These are phyloP conservation scores for Erebia palarica DNA, from an alignment of 2,888 invertebrate species.

Conservation along the genomic window DNA sequence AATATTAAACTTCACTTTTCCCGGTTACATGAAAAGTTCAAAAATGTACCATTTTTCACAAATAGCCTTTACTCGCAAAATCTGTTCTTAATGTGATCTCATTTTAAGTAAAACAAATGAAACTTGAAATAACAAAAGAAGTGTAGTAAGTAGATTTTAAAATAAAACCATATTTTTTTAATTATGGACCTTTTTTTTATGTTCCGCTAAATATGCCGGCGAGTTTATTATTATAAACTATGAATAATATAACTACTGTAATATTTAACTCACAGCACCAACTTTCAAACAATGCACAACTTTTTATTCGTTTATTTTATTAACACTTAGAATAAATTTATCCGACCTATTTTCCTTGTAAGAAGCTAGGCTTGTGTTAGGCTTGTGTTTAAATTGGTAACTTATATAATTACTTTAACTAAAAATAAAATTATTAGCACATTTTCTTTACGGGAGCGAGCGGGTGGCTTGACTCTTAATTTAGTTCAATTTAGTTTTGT, in stretches of 20 bases:
- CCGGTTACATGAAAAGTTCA: no score
- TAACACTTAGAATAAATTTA: conserved; percentile 7
- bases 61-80: no score
- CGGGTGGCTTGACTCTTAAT: background rate
- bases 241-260: conserved; percentile 22
- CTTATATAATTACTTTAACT: background rate
- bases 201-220: no score
- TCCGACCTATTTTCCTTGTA: background rate
- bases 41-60: no score
- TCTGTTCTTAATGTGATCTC: no score
- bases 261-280: conserved; percentile 47
- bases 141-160: no score
- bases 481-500: conserved; percentile 4
- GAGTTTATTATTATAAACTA: conserved; percentile 27
- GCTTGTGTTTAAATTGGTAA: background rate
- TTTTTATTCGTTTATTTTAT: conserved; percentile 24
- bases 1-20: no score
- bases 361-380: background rate
- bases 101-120: no score
- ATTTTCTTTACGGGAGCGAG: background rate
- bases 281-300: conserved; percentile 41
- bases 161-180: no score
- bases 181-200: no score
- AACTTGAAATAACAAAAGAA: no score
- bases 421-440: background rate